Conservation (phyloP, 2,113 vertebrate genomes). For the Myrmophylax atrothorax region DNA sequence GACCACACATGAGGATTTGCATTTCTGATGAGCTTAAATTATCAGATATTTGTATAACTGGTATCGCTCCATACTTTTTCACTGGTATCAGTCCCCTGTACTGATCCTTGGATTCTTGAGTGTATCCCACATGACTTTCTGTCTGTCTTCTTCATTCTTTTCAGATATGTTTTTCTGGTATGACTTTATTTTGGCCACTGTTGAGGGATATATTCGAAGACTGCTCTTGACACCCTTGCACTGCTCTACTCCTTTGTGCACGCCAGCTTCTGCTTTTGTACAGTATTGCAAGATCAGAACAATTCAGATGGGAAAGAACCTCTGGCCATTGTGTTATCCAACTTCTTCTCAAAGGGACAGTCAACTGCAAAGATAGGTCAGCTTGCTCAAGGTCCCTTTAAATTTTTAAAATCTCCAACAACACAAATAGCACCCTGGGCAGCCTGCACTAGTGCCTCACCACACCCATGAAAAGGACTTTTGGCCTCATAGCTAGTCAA, state of each 20-base stretch:
- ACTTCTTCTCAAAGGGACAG: not conserved
- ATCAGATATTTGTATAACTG: not conserved
- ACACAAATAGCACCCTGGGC: not conserved
- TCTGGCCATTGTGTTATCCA: accelerated
- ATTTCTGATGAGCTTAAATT: not conserved
- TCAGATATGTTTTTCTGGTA: not conserved
- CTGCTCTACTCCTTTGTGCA: not conserved
- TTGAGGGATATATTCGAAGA: accelerated
- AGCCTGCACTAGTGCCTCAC: not conserved
- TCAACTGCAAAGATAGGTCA: not conserved
- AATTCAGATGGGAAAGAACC: not conserved
- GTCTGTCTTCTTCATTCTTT: not conserved
- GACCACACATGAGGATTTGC: not conserved
- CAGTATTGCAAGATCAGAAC: not conserved
- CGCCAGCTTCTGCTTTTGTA: not conserved
- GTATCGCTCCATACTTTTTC: not conserved
- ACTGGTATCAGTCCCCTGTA: not conserved
- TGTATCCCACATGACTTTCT: not conserved
- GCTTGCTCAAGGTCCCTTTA: not conserved
- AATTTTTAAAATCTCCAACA: not conserved
- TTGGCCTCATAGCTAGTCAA: not conserved
- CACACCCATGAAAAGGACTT: not conserved
- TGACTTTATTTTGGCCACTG: not conserved
- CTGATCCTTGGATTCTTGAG: not conserved
- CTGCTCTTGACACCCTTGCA: not conserved